These are phyloP conservation scores for Urocitellus parryii DNA, from an alignment of 2,113 vertebrate species.

Conservation along the genomic window DNA sequence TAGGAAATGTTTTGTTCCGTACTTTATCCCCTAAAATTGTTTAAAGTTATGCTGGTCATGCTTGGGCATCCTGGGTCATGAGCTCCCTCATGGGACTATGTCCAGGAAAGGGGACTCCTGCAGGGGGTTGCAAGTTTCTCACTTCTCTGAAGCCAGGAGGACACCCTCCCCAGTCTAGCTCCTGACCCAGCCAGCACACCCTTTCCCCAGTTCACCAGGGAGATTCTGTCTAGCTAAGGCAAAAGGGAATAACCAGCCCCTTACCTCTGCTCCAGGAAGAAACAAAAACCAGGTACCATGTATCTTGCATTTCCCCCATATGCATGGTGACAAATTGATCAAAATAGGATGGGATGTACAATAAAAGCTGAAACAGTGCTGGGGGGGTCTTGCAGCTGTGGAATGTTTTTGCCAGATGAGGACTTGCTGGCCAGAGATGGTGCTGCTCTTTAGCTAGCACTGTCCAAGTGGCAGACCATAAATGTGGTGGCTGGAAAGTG, in stretches of 20 bases:
- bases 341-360: too few relatives aligned
- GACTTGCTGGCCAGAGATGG: too few relatives aligned
- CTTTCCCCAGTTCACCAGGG: neutral
- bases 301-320: too few relatives aligned
- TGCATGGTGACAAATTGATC: too few relatives aligned
- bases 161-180: neutral
- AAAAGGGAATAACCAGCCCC: neutral
- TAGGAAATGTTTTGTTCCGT: neutral
- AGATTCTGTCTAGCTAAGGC: neutral
- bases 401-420: too few relatives aligned
- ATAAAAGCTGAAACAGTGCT: too few relatives aligned
- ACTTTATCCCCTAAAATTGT: neutral
- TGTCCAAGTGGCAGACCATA: too few relatives aligned
- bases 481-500: too few relatives aligned
- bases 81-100: neutral
- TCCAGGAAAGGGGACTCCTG: neutral
- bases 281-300: too few relatives aligned
- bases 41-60: neutral
- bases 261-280: too few relatives aligned
- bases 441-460: too few relatives aligned
- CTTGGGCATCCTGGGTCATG: neutral
- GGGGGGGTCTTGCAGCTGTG: too few relatives aligned
- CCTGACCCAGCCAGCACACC: accelerated
- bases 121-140: neutral
- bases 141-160: neutral